Base-by-base conservation (phyloP, 1,140 invertebrate genomes). In the Trichonephila clavata region DNA sequence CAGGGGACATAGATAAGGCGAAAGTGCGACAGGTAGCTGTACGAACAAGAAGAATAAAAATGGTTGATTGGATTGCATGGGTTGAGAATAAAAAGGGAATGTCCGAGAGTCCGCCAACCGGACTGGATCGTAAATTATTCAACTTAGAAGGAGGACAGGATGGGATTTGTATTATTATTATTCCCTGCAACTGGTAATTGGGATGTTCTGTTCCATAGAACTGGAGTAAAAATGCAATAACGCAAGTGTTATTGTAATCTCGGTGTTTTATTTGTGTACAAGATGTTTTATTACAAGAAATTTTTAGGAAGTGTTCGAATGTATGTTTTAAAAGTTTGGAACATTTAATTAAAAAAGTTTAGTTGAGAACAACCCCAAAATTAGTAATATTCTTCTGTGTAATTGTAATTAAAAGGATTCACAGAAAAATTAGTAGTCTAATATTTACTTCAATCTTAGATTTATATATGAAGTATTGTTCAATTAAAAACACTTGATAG, bases 21-120 rank as follows among this genome's bases (percentile, higher is more conserved):
- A 20, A 59, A 84, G 83, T 84, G 83, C 57, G 83, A 84, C 83
- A 84, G 83, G 83, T 84, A 84, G 83, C 43, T 21, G 24, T 14
- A 59, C 24, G 39, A 63, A 63, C 61, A 63, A 63, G 61, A 39
- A 24, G 24, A 77, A 77, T 77, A 77, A 77, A 77, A 77, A 77
- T 32, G 71, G 27, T 77, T 77, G 71, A 77, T 77, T 77, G 71
- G 71, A 77, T 77, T 77, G 71, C 71, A 77, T 77, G n/a, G 71
- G 71, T 77, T 77, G 27, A 77, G 71, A 77, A 77, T 77, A 77
- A 77, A 77, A 77, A 77, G 71, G 71, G 39, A 77, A 77, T 77
- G 71, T 77, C 71, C 71, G 27, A 39, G 24, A 7, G 71, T 39
- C 27, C 71, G 6, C 24, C 16, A 32, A 27, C 2, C 5, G 71